Conservation (phyloP, 2,797 vertebrate species). For the Macropus fuliginosus region DNA sequence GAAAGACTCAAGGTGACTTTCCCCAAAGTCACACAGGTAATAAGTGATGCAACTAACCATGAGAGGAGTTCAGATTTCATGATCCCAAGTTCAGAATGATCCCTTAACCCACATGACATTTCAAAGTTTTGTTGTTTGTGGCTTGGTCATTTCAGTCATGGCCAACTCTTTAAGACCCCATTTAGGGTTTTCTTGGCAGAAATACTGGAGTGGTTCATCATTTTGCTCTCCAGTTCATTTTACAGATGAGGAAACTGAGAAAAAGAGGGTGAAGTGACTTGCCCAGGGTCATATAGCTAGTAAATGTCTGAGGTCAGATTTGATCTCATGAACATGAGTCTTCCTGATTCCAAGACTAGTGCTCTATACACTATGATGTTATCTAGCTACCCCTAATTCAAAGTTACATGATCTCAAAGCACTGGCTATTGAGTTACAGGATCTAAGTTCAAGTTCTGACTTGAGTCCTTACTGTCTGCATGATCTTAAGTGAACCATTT, state of each 20-base stretch:
- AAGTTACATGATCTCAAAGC: background rate
- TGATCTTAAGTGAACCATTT: background rate
- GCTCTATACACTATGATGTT: background rate
- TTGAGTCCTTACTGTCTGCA: background rate
- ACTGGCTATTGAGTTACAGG: background rate
- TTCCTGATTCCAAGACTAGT: background rate
- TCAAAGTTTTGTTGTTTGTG: background rate
- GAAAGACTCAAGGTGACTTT: background rate
- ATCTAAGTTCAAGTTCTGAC: background rate
- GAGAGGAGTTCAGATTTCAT: background rate
- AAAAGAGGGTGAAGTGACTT: background rate
- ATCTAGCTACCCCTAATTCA: background rate
- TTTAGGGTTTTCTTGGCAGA: background rate
- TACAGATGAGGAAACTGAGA: background rate
- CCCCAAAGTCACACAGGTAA: too few species aligned
- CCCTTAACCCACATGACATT: background rate
- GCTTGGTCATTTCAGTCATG: background rate
- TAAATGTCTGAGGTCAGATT: background rate
- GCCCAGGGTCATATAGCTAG: background rate
- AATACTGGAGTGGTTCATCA: background rate
- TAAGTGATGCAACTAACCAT: background rate
- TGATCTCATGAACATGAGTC: background rate
- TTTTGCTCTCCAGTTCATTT: background rate
- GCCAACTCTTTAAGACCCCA: background rate
- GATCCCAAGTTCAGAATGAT: background rate